Evolutionary conservation across 2,797 vertebrate species (phyloP), one percentile per base, ranked within the genome.

Genomic region (Poliocrania exsul): DNA sequence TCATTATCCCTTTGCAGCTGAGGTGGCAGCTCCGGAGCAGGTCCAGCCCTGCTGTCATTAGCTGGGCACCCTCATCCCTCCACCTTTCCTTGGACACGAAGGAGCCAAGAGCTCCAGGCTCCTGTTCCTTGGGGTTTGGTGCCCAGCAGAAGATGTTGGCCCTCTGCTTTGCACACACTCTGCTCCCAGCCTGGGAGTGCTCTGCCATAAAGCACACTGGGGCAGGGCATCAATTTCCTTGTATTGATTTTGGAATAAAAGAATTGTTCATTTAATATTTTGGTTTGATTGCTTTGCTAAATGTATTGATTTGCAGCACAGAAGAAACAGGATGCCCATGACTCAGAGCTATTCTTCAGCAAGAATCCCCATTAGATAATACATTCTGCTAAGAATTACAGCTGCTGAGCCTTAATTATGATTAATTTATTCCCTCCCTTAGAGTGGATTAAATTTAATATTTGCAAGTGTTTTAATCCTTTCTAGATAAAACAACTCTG

Each of bases 401-500:
- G 88, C 77, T 78, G 89, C 92, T 71, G 66, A n/a, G 31, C 51
- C 66, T 86, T 95, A 92, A 85, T 95, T 92, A 49, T 54, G 71
- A 81, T 93, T 79, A 94, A 92, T 91, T 94, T 90, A 67, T 90
- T 58, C 75, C 65, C 53, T 83, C 75, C 38, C 65, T 71, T 33
- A 6, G 75, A 93, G 92, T 88, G 87, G 89, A 95, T 95, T 96
- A 92, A 85, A 86, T 71, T 71, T 81, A 86, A 83, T 93, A 88
- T 91, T 93, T 78, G 81, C 66, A 19, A 96, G 85, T 87, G 79
- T 83, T 95, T 94, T 86, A 96, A 89, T 96, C 93, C 79, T 66
- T 88, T 69, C 13, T 61, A 50, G 82, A 92, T 89, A 9, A 95
- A 96, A 69, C 87, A 90, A 84, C 77, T 51, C 75, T n/a, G 71